phyloP scores from a whole-genome alignment of 2,113 vertebrate species.

The Eurystomus gularis region DNA sequence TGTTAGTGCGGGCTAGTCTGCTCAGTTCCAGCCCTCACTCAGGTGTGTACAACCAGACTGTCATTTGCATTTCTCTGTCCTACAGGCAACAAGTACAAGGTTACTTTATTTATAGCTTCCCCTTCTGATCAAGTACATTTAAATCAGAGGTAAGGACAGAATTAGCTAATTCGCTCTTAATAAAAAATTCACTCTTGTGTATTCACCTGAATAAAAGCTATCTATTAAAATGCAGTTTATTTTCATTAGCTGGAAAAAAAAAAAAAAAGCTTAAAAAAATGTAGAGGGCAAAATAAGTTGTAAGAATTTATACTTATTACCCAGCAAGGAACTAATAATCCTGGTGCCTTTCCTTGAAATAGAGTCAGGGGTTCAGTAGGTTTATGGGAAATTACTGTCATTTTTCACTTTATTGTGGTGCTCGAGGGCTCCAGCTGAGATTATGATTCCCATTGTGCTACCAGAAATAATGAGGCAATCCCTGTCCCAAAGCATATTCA shows the following conservation, averaged over 20 bases:
- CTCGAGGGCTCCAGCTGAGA: not conserved
- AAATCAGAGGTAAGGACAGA: not conserved
- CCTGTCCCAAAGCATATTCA: not conserved
- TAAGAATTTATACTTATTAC: not conserved
- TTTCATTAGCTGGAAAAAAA: not conserved
- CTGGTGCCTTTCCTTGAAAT: not conserved
- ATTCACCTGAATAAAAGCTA: not conserved
- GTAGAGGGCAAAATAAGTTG: not conserved
- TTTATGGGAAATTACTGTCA: not conserved
- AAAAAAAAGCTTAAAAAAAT: no score
- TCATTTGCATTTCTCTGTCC: not conserved
- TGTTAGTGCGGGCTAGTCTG: not conserved
- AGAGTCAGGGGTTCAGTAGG: not conserved
- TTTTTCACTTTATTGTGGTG: not conserved
- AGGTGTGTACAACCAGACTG: not conserved
- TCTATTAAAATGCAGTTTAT: not conserved
- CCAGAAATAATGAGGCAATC: not conserved
- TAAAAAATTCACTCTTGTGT: not conserved
- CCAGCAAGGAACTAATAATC: not conserved
- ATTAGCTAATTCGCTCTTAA: not conserved
- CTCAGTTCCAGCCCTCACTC: not conserved
- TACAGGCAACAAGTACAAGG: not conserved
- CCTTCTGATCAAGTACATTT: not conserved
- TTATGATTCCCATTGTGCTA: not conserved
- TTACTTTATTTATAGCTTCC: slow-evolving; percentile 34